Evolutionary conservation across 2,888 invertebrate species (phyloP), one percentile per base, ranked within the genome.

Genomic region (Watsonalla binaria): DNA sequence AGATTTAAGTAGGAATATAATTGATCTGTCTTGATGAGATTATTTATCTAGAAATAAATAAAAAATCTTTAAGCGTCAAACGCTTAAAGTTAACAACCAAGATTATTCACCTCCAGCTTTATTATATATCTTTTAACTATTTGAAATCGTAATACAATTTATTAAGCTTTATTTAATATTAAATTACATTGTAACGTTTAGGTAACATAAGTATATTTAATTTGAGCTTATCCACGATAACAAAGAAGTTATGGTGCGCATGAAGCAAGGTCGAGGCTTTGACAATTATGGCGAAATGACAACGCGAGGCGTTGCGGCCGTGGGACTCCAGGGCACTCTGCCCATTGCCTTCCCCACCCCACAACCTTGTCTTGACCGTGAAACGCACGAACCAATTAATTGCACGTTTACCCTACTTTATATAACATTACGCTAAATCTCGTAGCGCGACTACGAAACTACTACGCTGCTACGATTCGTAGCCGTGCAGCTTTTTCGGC

Each of bases 291-390:
- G 73, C 65, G 61, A 82, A 81, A 80, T 72, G 77, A 76, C 76
- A 77, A 61, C 67, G 69, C 63, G 56, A 56, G 60, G 51, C 51
- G 49, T 50, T 51, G 55, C 63, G 64, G 58, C 65, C 68, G 71
- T 65, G 68, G 65, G 68, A 72, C 65, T 59, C 62, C 54, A 68
- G 65, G 62, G 66, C 59, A 61, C 57, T 66, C 69, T 67, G 62
- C 56, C 67, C 56, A 56, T 59, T 61, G 63, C 63, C 64, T 61
- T 55, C 58, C 51, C 42, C 49, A 47, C 53, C 49, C 54, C 58
- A 65, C 80, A 81, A 81, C 84, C 86, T 85, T 84, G 82, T 79
- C 72, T 78, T 86, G 86, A 85, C 86, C 86, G 84, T 84, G 86
- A 87, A 82, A 79, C 69, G 54, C 52, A 47, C 56, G 54, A 54